Percentiles rank a stretch among this genome's conserved stretches.
Conservation (phyloP, 2,888 invertebrate species). For the Leucozona laternaria region DNA sequence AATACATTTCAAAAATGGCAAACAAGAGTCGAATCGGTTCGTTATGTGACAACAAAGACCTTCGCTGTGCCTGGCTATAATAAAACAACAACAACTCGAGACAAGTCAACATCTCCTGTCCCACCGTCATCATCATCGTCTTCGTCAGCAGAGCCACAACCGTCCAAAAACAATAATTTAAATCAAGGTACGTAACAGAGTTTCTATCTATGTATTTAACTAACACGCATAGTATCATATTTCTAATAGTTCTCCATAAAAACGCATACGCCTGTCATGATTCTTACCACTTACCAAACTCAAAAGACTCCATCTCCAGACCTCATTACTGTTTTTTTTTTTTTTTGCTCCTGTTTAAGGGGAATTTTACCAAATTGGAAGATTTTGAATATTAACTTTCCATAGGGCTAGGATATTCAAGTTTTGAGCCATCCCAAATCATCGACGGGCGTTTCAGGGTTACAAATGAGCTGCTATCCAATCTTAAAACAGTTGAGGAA, state of each 20-base stretch:
- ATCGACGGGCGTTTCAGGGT: too few species aligned
- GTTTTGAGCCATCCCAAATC: too few species aligned
- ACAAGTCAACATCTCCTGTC: conserved; percentile 58
- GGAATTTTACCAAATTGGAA: conserved; percentile 1
- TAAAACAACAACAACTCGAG: conserved; percentile 42
- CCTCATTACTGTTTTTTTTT: conserved; percentile 56
- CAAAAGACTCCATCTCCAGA: conserved; percentile 26
- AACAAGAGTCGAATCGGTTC: conserved; percentile 83
- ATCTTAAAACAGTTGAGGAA: too few species aligned
- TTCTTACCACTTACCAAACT: conserved; percentile 52
- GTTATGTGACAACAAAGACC: conserved; percentile 82
- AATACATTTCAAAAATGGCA: conserved; percentile 84
- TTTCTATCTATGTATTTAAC: conserved; percentile 7
- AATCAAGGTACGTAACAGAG: conserved; percentile 60
- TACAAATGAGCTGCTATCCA: too few species aligned
- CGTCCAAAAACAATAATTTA: conserved; percentile 33
- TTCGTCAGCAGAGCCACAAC: neutral
- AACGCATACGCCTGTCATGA: conserved; percentile 75
- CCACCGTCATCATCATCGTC: conserved; percentile 5
- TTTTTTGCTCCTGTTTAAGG: conserved; percentile 25
- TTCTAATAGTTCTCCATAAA: conserved; percentile 69
- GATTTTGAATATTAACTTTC: neutral
- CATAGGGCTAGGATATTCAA: too few species aligned
- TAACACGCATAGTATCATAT: conserved; percentile 38
- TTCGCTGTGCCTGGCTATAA: conserved; percentile 79